Percentiles rank a stretch among this genome's conserved stretches.
These are phyloP conservation scores for Ophion ventricosus DNA, from an alignment of 2,888 invertebrate genomes.

Conservation along the genomic window DNA sequence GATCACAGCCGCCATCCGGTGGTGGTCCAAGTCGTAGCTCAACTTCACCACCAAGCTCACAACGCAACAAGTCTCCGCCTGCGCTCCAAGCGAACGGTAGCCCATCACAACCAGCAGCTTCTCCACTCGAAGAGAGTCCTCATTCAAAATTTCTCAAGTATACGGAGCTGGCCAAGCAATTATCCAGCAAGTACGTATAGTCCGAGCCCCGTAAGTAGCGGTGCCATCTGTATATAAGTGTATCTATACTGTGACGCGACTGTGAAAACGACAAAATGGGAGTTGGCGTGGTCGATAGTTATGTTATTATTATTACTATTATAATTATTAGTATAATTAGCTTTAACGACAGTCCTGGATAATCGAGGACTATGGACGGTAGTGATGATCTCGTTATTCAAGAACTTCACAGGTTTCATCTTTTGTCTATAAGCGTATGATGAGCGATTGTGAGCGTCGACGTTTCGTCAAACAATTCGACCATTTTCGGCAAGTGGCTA, in stretches of 20 bases:
- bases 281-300: slow-evolving; percentile 64
- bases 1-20: slow-evolving; percentile 82
- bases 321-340: slow-evolving; percentile 52
- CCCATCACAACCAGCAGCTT: slow-evolving; percentile 84
- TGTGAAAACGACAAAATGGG: slow-evolving; percentile 68
- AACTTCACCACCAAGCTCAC: slow-evolving; percentile 84
- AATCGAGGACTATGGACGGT: slow-evolving; percentile 40
- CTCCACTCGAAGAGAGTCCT: slow-evolving; percentile 91
- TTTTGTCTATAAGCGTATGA: slow-evolving; percentile 42
- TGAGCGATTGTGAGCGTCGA: slow-evolving; percentile 37
- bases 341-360: slow-evolving; percentile 48
- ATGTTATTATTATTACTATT: slow-evolving; percentile 57
- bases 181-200: slow-evolving; percentile 98
- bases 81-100: slow-evolving; percentile 82
- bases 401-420: slow-evolving; percentile 43
- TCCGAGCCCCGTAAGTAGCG: slow-evolving; percentile 84
- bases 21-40: slow-evolving; percentile 77
- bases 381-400: slow-evolving; percentile 52
- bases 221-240: slow-evolving; percentile 83
- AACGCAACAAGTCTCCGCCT: slow-evolving; percentile 85
- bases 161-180: slow-evolving; percentile 98
- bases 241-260: slow-evolving; percentile 82
- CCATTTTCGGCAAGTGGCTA: slow-evolving; percentile 36
- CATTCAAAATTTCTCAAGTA: slow-evolving; percentile 99
- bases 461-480: slow-evolving; percentile 46